A percentile compares a stretch with the other conserved stretches of the same genome.
These are phyloP conservation scores for Cynaeus angustus DNA, from an alignment of 2,888 invertebrate species.

Conservation along the genomic window DNA sequence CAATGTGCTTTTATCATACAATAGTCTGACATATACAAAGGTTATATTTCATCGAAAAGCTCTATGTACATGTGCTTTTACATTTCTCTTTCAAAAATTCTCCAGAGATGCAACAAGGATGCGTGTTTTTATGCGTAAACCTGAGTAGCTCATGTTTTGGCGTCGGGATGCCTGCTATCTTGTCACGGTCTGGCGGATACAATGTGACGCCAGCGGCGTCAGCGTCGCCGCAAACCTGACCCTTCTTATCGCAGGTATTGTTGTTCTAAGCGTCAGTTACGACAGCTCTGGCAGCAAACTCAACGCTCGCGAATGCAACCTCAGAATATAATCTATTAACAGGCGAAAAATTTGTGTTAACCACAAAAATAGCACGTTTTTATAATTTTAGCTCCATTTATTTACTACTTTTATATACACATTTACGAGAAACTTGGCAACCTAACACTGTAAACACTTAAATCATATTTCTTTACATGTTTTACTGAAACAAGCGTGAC, in stretches of 20 bases:
- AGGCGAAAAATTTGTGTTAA: too few relatives aligned
- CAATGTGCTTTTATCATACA: neutral
- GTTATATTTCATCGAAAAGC: constrained; percentile 5
- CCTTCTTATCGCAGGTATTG: constrained; percentile 48
- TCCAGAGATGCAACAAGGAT: constrained; percentile 5
- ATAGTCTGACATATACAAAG: neutral
- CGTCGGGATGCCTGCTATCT: constrained; percentile 55
- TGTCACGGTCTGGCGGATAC: constrained; percentile 60
- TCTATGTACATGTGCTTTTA: neutral
- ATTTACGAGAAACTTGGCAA: too few relatives aligned
- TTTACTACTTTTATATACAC: too few relatives aligned
- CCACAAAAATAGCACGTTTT: too few relatives aligned
- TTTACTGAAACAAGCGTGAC: too few relatives aligned
- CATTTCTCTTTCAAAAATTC: constrained; percentile 5
- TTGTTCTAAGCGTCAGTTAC: constrained; percentile 35
- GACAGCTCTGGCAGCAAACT: constrained; percentile 19
- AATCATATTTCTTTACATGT: too few relatives aligned
- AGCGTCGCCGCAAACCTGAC: constrained; percentile 49
- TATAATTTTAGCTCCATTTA: too few relatives aligned
- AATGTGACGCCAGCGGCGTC: constrained; percentile 53
- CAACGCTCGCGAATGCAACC: constrained; percentile 4
- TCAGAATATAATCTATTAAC: too few relatives aligned
- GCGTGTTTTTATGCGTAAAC: constrained; percentile 45
- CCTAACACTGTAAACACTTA: too few relatives aligned
- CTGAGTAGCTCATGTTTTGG: constrained; percentile 37